Evolutionary conservation across 2,888 invertebrate species (phyloP).

Genomic region (Subacronicta megacephala): DNA sequence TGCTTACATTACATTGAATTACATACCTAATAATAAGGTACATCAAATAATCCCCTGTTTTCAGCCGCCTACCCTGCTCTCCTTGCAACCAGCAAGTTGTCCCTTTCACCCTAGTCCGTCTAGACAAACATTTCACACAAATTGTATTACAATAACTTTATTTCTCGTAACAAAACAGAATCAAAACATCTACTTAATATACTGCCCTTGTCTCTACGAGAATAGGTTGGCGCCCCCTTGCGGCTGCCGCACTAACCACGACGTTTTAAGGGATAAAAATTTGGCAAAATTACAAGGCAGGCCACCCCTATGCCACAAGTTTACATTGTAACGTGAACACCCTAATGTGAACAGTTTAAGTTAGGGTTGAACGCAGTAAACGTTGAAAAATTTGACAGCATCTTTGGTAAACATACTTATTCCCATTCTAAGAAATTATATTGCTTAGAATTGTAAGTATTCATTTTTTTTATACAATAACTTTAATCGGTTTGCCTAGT

Average conservation of each 20-base stretch:
- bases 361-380: conserved; percentile 69
- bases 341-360: conserved; percentile 85
- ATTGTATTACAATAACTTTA: conserved; percentile 2
- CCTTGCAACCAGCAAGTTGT: no score
- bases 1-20: no score
- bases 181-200: conserved; percentile 76
- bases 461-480: no score
- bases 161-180: conserved; percentile 48
- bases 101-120: not conserved
- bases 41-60: no score
- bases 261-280: conserved; percentile 83
- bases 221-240: conserved; percentile 64
- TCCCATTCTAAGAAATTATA: no score
- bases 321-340: conserved; percentile 88
- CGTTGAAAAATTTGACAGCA: not conserved
- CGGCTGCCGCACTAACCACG: conserved; percentile 72
- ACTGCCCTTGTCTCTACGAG: conserved; percentile 68
- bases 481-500: no score
- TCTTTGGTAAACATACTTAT: not conserved
- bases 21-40: no score
- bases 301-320: conserved; percentile 79
- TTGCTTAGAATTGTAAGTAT: no score
- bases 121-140: not conserved
- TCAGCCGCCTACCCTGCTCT: no score
- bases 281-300: conserved; percentile 87